phyloP scores from a whole-genome alignment of 2,888 invertebrate genomes.

The Lysandra coridon region DNA sequence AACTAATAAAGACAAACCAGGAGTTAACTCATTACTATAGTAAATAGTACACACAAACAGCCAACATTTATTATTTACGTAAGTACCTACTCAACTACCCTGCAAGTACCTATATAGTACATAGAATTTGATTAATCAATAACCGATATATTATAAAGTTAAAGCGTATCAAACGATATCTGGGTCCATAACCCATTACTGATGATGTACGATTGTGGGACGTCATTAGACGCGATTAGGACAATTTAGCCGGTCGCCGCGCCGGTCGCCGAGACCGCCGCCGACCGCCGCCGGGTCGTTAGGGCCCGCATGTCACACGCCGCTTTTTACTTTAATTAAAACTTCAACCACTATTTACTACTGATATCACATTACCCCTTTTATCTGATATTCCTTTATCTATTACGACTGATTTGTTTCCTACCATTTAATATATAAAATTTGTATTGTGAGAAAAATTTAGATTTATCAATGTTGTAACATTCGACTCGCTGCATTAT shows the following conservation, averaged over 20 bases:
- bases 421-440: not conserved
- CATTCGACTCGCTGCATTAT: too few species aligned
- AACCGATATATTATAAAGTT: constrained; percentile 30
- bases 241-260: constrained; percentile 53
- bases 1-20: too few species aligned
- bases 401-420: not conserved
- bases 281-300: constrained; percentile 34
- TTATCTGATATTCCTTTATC: not conserved
- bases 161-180: constrained; percentile 16
- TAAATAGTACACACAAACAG: too few species aligned
- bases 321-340: constrained; percentile 33
- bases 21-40: too few species aligned
- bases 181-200: constrained; percentile 34
- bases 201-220: constrained; percentile 41
- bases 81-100: too few species aligned
- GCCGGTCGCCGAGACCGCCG: constrained; percentile 11
- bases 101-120: not conserved
- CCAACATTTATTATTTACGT: too few species aligned
- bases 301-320: constrained; percentile 44
- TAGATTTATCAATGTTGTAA: too few species aligned
- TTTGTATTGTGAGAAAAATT: not conserved
- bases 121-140: not conserved
- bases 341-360: constrained; percentile 28
- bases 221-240: constrained; percentile 62
- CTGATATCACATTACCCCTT: constrained; percentile 21